Evolutionary conservation across 2,888 invertebrate species (phyloP).

Genomic region (Shargacucullia verbasci): DNA sequence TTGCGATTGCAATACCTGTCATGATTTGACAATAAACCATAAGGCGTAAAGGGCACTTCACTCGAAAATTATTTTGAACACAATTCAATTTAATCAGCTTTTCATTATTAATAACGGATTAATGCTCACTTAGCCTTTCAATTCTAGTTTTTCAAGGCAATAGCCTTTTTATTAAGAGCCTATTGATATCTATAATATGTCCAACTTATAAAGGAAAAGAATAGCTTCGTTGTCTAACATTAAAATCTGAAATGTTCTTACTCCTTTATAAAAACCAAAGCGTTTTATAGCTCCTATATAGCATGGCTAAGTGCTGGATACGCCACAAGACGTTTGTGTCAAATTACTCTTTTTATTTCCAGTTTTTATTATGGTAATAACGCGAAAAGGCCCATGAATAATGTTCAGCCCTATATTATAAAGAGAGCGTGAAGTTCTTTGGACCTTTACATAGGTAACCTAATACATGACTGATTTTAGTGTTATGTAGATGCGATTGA

Average conservation of each 20-base stretch:
- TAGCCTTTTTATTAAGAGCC: too few species aligned
- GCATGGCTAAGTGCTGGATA: conserved; percentile 67
- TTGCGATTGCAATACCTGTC: too few species aligned
- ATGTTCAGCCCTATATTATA: conserved; percentile 63
- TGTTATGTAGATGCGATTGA: not conserved
- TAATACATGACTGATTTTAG: conserved; percentile 18
- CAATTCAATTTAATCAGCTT: too few species aligned
- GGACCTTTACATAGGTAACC: conserved; percentile 24
- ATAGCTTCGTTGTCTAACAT: conserved; percentile 9
- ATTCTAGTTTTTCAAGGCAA: too few species aligned
- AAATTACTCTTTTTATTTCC: conserved; percentile 82
- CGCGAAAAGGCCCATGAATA: conserved; percentile 72
- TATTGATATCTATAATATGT: too few species aligned
- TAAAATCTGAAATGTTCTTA: conserved; percentile 25
- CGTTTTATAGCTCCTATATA: conserved; percentile 52
- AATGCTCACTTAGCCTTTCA: too few species aligned
- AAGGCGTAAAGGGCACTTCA: too few species aligned
- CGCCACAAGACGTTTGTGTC: conserved; percentile 75
- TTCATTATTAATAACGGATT: too few species aligned
- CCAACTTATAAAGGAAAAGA: not conserved
- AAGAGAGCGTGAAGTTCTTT: conserved; percentile 45
- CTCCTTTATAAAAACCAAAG: conserved; percentile 39
- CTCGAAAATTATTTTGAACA: too few species aligned
- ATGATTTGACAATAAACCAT: too few species aligned
- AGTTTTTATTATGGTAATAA: conserved; percentile 83